Evolutionary conservation across 2,797 vertebrate species (phyloP), one percentile per base, ranked within the genome.

Genomic region (Erethizon dorsatum): DNA sequence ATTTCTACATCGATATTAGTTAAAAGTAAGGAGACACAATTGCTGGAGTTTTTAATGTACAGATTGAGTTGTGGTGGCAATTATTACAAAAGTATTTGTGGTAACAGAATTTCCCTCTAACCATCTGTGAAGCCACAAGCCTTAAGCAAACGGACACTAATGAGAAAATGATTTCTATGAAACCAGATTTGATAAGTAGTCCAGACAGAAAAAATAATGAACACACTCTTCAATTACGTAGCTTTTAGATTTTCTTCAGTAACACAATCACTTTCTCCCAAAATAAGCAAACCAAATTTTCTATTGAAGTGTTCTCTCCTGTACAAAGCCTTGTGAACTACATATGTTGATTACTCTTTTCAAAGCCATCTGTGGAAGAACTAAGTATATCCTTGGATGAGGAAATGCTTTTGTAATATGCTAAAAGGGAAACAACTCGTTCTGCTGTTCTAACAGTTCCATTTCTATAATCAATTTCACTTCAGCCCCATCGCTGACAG

Each of bases 311-410:
- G 88, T 31, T 31, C 73, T 80, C 85, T 4, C 88, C 37, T 26
- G 24, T 54, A n/a, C 7, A 83, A 95, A 95, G 33, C 24, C 14
- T 83, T 77, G 26, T 65, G 75, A 96, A 92, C 18, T 54, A 20
- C 71, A 28, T 45, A 33, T 56, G 78, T 37, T 86, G 59, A 82
- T 83, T 71, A 77, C 28, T 94, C 54, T 83, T 97, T 96, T 80
- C 96, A 97, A 91, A 97, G 52, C 14, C 28, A 7, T 94, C 83
- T 84, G 88, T 75, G 61, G 90, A 97, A 94, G 59, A 96, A 91
- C 90, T 79, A 93, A 95, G 84, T 71, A 59, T 75, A 85, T n/a
- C 65, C 52, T 77, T 69, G 56, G 65, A 79, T 75, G 28, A 88
- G 61, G 95, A 80, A 88, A 65, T 75, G 83, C 78, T 37, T 87